A percentile compares a stretch with the other conserved stretches of the same genome.
phyloP scores from a whole-genome alignment of 2,888 invertebrate species.

The Lampropteryx suffumata region DNA sequence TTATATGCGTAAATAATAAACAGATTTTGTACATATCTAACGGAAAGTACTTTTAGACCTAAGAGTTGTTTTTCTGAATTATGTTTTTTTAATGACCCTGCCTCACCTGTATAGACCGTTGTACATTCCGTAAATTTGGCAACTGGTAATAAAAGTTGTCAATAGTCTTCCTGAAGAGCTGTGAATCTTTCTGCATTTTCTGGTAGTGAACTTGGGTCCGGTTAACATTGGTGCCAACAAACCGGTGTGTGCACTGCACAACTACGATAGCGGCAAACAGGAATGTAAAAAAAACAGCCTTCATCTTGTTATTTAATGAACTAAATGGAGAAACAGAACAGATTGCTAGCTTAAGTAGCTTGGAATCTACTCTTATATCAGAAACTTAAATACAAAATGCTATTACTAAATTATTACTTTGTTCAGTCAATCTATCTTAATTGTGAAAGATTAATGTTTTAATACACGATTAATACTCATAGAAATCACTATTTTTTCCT shows the following conservation, averaged over 20 bases:
- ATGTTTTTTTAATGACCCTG: neutral
- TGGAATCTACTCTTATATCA: conserved; percentile 1
- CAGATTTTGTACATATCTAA: too few relatives aligned
- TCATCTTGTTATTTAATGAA: conserved; percentile 37
- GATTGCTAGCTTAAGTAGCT: too few relatives aligned
- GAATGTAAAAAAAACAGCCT: conserved; percentile 33
- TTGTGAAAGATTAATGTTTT: too few relatives aligned
- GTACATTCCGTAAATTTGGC: conserved; percentile 35
- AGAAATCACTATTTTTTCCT: too few relatives aligned
- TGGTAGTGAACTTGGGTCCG: conserved; percentile 50
- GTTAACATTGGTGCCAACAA: conserved; percentile 56
- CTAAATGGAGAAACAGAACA: neutral
- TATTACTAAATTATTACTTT: too few relatives aligned
- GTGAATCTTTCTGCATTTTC: conserved; percentile 40
- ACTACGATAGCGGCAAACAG: conserved; percentile 42
- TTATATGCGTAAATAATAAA: too few relatives aligned
- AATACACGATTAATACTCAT: too few relatives aligned
- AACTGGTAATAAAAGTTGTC: conserved; percentile 51
- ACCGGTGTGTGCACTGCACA: conserved; percentile 56
- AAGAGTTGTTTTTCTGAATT: too few relatives aligned
- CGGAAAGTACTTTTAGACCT: too few relatives aligned
- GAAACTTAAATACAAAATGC: too few relatives aligned
- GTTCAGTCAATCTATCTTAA: too few relatives aligned
- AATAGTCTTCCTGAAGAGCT: conserved; percentile 54
- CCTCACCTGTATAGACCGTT: conserved; percentile 53